Conservation (phyloP, 2,113 vertebrate species). For the Malurus alboscapulatus region DNA sequence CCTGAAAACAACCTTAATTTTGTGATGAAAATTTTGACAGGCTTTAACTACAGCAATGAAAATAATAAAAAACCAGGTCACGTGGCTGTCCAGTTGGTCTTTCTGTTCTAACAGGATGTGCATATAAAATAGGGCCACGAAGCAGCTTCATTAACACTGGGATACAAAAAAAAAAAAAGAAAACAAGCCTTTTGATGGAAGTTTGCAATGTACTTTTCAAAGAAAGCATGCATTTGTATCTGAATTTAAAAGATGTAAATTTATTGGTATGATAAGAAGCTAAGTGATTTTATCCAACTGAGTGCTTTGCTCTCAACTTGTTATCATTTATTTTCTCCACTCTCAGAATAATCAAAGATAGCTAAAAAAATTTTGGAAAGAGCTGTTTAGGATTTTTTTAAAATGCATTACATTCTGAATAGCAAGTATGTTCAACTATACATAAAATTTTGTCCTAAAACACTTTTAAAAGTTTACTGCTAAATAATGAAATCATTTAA, state of each 20-base stretch:
- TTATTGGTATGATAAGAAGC: neutral
- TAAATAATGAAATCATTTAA: neutral
- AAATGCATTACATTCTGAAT: neutral
- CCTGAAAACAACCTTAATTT: slow-evolving; percentile 29
- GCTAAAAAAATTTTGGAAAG: neutral
- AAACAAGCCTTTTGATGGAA: neutral
- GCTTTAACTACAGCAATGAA: neutral
- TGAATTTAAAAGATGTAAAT: neutral
- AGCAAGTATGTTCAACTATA: neutral
- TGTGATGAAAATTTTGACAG: slow-evolving; percentile 33
- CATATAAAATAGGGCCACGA: slow-evolving; percentile 20
- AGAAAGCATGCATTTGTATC: neutral
- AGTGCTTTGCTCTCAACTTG: neutral
- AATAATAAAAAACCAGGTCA: slow-evolving; percentile 15
- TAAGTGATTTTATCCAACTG: neutral
- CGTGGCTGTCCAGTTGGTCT: neutral
- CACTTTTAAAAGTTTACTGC: neutral
- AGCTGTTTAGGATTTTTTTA: neutral
- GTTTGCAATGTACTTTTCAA: neutral
- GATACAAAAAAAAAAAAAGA: neutral
- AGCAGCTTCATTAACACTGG: slow-evolving; percentile 15
- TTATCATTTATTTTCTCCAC: neutral
- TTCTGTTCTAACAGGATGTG: neutral
- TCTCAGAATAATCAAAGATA: neutral
- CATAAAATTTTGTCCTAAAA: neutral